Evolutionary conservation across 2,888 invertebrate species (phyloP), one percentile per base, ranked within the genome.

Genomic region (Zaprionus lineosus): DNA sequence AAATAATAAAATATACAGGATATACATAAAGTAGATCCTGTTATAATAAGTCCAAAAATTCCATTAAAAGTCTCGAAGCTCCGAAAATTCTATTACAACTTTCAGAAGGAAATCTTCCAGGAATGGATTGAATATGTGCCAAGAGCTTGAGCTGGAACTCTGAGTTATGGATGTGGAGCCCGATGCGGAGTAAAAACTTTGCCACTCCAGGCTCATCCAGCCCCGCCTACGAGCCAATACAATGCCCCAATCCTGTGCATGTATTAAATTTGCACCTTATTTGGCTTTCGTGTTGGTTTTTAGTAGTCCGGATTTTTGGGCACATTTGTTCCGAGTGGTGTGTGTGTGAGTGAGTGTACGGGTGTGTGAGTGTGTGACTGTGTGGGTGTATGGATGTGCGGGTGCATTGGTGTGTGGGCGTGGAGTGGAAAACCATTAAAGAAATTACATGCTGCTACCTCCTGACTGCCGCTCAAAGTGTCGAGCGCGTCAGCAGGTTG

Each of bases 361-460:
- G 5, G 14, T 14, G n/a, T n/a, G 31, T 11, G 3, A 7, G 29
- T 55, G 61, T 40, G 59, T 34, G 31, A 18, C 15, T 48, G 48
- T 29, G 21, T 24, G 24, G 9, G 33, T 50, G 26, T 28, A 3
- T 7, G 3, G 21, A 7, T 21, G 21, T 21, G 3, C 21, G 3
- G 21, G 21, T 19, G 18, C 4, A 12, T 14, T 9, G 11, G 31
- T 11, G 3, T n/a, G 29, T 55, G 61, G 40, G 59, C 34, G 62
- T 48, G 56, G 66, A 56, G 61, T 58, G 66, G 52, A 71, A 82
- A 86, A 85, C 87, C 87, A 87, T 87, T 87, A 88, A 85, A 87
- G 87, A 87, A 88, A 87, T 88, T 87, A 88, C 84, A 77, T 87
- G 70, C 44, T 84, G 82, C 31, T 58, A 53, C 34, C 64, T 61